Conservation (phyloP, 37 sponge, comb jelly and placozoan species). For the Theonella swinhoei region DNA sequence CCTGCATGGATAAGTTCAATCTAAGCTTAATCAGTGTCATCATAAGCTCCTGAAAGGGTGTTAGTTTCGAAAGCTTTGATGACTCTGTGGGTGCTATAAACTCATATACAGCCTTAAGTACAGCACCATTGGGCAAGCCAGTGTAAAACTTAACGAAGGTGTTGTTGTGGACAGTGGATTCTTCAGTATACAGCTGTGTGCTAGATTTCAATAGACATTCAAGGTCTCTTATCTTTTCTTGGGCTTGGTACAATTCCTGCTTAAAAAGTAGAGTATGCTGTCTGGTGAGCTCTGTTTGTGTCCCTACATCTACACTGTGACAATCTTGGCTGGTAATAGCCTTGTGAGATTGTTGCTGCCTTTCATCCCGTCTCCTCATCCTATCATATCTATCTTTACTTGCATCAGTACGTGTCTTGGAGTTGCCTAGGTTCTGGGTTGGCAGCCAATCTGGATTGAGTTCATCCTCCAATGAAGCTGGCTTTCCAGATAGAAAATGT, state of each 20-base stretch:
- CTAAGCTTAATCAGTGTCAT: conserved; percentile 52
- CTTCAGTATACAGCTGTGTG: too few species aligned
- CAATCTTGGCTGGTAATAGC: too few species aligned
- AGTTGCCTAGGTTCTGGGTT: conserved; percentile 24
- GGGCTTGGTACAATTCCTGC: not conserved
- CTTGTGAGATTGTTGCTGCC: not conserved
- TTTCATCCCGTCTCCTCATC: not conserved
- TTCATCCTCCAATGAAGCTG: conserved; percentile 32
- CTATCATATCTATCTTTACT: conserved; percentile 11
- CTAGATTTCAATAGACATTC: too few species aligned
- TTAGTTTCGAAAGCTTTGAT: conserved; percentile 2
- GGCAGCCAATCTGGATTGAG: conserved; percentile 66
- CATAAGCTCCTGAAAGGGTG: conserved; percentile 63
- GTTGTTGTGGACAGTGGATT: not conserved
- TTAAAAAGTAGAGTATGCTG: not conserved
- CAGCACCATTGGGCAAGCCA: conserved; percentile 20
- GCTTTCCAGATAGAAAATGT: conserved; percentile 59
- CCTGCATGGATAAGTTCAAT: conserved; percentile 16
- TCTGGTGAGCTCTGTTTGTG: not conserved
- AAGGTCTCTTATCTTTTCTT: not conserved
- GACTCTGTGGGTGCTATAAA: not conserved
- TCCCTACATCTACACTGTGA: not conserved
- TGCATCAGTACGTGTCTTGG: not conserved
- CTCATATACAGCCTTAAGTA: conserved; percentile 10
- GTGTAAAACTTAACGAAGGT: conserved; percentile 34